phyloP scores from a whole-genome alignment of 2,113 vertebrate genomes.

The Eubucco bourcierii region DNA sequence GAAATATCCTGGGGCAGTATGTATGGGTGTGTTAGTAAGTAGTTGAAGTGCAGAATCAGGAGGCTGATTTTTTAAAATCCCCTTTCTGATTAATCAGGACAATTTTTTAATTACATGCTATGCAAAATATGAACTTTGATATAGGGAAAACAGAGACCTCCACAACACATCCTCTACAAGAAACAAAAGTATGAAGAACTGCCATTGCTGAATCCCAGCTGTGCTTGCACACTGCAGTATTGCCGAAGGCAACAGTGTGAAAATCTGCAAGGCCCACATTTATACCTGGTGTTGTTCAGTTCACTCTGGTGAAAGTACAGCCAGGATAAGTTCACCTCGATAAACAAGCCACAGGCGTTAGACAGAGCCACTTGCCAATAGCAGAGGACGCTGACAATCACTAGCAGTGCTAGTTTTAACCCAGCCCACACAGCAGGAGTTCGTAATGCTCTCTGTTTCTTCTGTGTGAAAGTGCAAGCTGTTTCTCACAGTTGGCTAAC shows the following conservation, averaged over 20 bases:
- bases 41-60: background rate
- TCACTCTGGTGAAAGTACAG: background rate
- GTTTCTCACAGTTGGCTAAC: background rate
- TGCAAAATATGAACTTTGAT: background rate
- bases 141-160: background rate
- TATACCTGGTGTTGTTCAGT: background rate
- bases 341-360: background rate
- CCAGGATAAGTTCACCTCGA: background rate
- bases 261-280: background rate
- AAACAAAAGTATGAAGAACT: background rate
- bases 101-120: background rate
- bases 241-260: slow-evolving; percentile 25
- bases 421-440: accelerated
- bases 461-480: background rate
- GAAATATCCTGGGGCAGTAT: background rate
- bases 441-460: background rate
- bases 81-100: background rate
- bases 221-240: background rate
- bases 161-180: background rate
- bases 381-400: background rate
- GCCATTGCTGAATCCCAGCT: background rate
- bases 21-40: slow-evolving; percentile 21
- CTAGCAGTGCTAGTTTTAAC: background rate
- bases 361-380: background rate
- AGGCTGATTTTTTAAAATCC: background rate